Percentiles rank a stretch among this genome's conserved stretches.
phyloP scores from a whole-genome alignment of 2,113 vertebrate genomes.

The Craseonycteris thonglongyai region DNA sequence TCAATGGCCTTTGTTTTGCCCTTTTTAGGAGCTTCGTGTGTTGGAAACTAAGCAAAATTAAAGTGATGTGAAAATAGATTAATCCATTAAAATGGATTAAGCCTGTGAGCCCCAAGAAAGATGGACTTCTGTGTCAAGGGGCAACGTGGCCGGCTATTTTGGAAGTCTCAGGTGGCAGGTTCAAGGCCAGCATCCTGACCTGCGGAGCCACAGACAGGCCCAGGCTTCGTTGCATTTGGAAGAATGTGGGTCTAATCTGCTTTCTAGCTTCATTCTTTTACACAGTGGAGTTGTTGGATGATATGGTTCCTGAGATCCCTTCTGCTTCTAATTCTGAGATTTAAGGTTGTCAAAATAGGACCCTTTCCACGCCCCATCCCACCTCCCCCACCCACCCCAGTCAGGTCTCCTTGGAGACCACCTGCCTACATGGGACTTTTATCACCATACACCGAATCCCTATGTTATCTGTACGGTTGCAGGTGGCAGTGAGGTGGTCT shows the following conservation, averaged over 20 bases:
- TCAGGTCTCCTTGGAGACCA: neutral
- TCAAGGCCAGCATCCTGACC: neutral
- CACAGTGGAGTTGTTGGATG: neutral
- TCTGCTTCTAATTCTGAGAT: neutral
- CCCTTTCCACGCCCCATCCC: neutral
- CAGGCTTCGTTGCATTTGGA: neutral
- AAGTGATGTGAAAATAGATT: neutral
- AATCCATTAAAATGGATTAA: neutral
- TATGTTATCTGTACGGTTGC: accelerated
- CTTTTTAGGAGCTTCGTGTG: neutral
- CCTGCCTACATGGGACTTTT: neutral
- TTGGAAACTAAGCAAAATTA: neutral
- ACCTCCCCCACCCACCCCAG: accelerated
- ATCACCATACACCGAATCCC: neutral
- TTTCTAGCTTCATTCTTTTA: neutral
- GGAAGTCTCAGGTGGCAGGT: neutral
- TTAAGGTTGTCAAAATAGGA: neutral
- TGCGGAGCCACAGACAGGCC: no score
- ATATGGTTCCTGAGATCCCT: neutral
- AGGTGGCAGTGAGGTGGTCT: neutral
- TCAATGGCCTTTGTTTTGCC: neutral
- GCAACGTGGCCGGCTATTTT: neutral
- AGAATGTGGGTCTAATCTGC: neutral
- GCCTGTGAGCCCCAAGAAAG: neutral
- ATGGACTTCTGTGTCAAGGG: neutral